A percentile compares a stretch with the other conserved stretches of the same genome.
Evolutionary conservation across 2,888 invertebrate species (phyloP).

Genomic region (Hirtodrosophila duncani): DNA sequence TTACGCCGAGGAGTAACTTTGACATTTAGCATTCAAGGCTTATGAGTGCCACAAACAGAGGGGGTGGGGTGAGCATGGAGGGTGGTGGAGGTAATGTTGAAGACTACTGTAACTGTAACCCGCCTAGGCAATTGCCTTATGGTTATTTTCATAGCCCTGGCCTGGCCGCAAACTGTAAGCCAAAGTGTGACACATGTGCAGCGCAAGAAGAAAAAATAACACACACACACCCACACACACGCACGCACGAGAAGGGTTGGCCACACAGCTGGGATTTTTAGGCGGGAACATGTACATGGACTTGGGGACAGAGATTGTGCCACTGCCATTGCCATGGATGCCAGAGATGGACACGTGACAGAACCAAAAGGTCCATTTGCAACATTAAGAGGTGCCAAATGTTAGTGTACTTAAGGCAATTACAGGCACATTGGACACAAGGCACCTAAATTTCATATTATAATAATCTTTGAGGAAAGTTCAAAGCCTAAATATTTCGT

Average conservation of each 20-base stretch:
- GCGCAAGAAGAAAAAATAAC: too few relatives aligned
- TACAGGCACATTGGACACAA: too few relatives aligned
- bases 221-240: slow-evolving; percentile 28
- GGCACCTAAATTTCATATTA: too few relatives aligned
- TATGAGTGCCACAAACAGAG: slow-evolving; percentile 60
- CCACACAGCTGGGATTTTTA: slow-evolving; percentile 50
- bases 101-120: slow-evolving; percentile 42
- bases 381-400: slow-evolving; percentile 41
- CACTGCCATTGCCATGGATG: too few relatives aligned
- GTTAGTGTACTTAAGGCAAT: slow-evolving; percentile 41
- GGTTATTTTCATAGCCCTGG: slow-evolving; percentile 73
- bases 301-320: too few relatives aligned
- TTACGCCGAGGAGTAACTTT: slow-evolving; percentile 74
- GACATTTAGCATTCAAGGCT: slow-evolving; percentile 73
- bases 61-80: not conserved
- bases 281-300: too few relatives aligned
- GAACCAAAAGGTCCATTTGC: slow-evolving; percentile 22
- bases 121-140: slow-evolving; percentile 72
- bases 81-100: not conserved
- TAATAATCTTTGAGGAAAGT: too few relatives aligned
- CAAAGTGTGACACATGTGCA: slow-evolving; percentile 57
- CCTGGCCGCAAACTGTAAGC: slow-evolving; percentile 68
- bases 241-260: slow-evolving; percentile 19
- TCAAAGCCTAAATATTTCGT: too few relatives aligned
- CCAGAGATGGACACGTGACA: slow-evolving; percentile 19